A percentile compares a stretch with the other conserved stretches of the same genome.
phyloP scores from a whole-genome alignment of 2,113 vertebrate genomes.

The Oreotragus oreotragus region DNA sequence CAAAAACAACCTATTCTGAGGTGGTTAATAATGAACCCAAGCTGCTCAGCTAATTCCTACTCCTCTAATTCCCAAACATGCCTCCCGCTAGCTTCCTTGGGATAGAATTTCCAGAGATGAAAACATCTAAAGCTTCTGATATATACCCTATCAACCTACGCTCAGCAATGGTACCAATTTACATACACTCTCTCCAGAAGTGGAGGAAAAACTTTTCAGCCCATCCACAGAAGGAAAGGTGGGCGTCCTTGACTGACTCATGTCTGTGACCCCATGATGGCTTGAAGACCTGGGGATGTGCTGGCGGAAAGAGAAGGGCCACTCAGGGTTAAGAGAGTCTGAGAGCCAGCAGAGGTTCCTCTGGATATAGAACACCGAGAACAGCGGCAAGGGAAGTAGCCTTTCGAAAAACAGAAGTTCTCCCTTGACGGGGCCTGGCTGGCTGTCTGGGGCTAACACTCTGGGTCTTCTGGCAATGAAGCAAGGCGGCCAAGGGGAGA shows the following conservation, averaged over 20 bases:
- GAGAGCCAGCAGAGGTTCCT: not conserved
- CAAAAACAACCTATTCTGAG: not conserved
- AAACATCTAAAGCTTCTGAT: not conserved
- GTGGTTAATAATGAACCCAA: not conserved
- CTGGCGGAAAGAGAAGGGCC: not conserved
- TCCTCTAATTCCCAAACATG: not conserved
- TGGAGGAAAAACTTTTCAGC: not conserved
- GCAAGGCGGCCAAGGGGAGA: not conserved
- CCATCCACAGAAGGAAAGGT: not conserved
- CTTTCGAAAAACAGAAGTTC: constrained; percentile 42
- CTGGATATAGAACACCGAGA: not conserved
- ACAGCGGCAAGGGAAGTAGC: constrained; percentile 33
- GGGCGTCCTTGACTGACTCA: fast-evolving
- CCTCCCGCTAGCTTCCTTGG: not conserved
- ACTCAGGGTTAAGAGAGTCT: not conserved
- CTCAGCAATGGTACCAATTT: not conserved
- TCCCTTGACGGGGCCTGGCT: not conserved
- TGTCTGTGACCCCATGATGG: fast-evolving
- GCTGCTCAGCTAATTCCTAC: not conserved
- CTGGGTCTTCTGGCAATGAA: constrained; percentile 19
- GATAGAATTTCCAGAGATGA: not conserved
- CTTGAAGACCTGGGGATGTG: fast-evolving
- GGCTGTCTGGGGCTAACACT: not conserved
- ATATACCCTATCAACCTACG: not conserved
- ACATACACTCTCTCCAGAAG: not conserved